Evolutionary conservation across 2,113 vertebrate species (phyloP).

Genomic region (pig (Sus scrofa)): DNA sequence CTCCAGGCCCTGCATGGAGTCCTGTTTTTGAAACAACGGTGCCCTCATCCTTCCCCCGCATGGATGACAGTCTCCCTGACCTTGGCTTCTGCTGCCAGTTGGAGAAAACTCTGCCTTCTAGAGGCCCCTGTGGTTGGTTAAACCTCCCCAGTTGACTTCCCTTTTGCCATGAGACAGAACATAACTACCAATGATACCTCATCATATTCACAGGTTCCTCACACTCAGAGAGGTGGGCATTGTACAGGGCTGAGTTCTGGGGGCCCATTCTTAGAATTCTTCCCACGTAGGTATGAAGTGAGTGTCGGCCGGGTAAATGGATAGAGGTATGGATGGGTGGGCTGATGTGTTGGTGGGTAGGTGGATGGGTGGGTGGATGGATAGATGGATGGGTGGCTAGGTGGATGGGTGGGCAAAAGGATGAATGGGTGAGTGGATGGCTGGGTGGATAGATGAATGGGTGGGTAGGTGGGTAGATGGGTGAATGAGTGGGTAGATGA

Average conservation of each 20-base stretch:
- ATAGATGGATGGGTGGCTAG: rapidly evolving
- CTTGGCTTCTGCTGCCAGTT: not conserved
- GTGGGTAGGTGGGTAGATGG: rapidly evolving
- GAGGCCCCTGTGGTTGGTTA: not conserved
- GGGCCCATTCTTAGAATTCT: not conserved
- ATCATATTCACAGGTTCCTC: not conserved
- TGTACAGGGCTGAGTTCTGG: no score
- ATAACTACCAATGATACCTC: not conserved
- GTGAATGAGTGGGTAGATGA: no score
- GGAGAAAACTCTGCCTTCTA: not conserved
- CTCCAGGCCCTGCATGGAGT: rapidly evolving
- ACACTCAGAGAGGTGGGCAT: not conserved
- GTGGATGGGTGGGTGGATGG: rapidly evolving
- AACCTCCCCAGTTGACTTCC: not conserved
- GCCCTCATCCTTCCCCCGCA: not conserved
- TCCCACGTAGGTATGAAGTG: not conserved
- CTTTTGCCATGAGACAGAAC: not conserved
- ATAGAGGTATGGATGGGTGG: rapidly evolving
- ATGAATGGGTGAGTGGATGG: rapidly evolving
- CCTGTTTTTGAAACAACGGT: rapidly evolving
- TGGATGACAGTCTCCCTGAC: not conserved
- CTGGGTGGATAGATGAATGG: not conserved
- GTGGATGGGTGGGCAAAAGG: rapidly evolving
- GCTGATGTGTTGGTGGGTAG: rapidly evolving
- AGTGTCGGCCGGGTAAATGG: rapidly evolving